Base-by-base conservation (phyloP, 2,888 invertebrate genomes). In the Spialia ferax region DNA sequence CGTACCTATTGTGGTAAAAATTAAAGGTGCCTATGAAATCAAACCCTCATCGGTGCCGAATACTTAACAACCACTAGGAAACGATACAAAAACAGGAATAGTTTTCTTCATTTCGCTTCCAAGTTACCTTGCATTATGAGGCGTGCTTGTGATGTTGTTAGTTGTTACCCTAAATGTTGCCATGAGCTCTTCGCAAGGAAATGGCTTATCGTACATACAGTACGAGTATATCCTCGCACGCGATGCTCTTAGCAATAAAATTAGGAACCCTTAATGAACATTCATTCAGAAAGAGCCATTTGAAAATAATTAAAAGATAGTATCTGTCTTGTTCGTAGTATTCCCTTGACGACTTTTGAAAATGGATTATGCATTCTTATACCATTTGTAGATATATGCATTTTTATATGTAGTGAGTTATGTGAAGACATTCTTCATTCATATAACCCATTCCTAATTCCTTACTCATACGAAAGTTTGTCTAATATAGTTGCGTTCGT, bases 251-350 rank as follows among this genome's bases (percentile, higher is more conserved):
- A 48, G 10, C 18, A 48, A 8, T 48, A 20, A 10, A 48, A 20
- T n/a, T 20, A 18, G 20, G 10, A 10, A 62, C 15, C 35, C 20
- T 59, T 23, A 5, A 35, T n/a, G 7, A 38, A 57, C 35, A 35
- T n/a, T 13, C 50, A 52, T 45, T n/a, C n/a, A n/a, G n/a, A n/a
- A n/a, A n/a, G n/a, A 18, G 38, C 13, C 26, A 18, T 1, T 23
- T 15, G 15, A 62, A 61, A 18, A 50, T 35, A 62, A 62, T 62
- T 50, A 62, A 62, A 52, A 50, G 35, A 35, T 50, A 22, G 3
- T 62, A 52, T 62, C 61, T 10, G 10, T 59, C 42, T 35, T 56
- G 29, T 26, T 26, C 26, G 1, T 20, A 45, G 48, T 10, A 42
- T 23, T 60, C 29, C 60, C 50, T 35, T 61, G 32, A 20, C 22